These are phyloP conservation scores for Eurois occulta DNA, from an alignment of 2,888 invertebrate species.

Conservation along the genomic window DNA sequence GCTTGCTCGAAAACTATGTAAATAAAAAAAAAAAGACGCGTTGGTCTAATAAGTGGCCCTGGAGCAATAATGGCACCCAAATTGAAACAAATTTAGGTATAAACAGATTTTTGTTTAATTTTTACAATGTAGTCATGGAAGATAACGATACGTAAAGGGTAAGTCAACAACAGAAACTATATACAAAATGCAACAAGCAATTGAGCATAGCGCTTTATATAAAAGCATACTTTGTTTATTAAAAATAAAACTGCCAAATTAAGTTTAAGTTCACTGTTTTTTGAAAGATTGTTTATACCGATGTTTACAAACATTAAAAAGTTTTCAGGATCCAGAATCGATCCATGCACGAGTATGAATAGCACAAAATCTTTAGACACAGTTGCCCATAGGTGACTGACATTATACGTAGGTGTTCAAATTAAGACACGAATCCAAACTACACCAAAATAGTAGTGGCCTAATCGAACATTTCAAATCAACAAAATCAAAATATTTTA, in stretches of 20 bases:
- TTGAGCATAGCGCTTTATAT: background rate
- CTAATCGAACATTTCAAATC: background rate
- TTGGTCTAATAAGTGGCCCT: background rate
- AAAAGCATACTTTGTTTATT: background rate
- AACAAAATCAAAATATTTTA: background rate
- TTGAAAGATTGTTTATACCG: background rate
- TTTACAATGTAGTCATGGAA: background rate
- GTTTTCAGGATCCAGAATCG: too few species aligned
- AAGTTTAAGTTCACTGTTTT: too few species aligned
- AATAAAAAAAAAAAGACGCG: background rate
- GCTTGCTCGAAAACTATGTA: background rate
- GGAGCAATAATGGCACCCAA: background rate
- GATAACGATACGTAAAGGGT: background rate
- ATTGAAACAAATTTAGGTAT: too few species aligned
- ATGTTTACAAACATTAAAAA: too few species aligned
- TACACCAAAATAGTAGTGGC: background rate
- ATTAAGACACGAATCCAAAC: background rate
- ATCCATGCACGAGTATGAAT: too few species aligned
- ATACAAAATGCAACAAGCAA: background rate
- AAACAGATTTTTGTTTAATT: background rate
- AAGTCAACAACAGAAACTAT: background rate
- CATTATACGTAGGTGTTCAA: background rate
- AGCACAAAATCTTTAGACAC: conserved; percentile 1
- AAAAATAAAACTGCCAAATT: background rate
- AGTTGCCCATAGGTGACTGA: background rate